A percentile compares a stretch with the other conserved stretches of the same genome.
Conservation (phyloP, 2,797 vertebrate genomes). For the Sibirionetta formosa region DNA sequence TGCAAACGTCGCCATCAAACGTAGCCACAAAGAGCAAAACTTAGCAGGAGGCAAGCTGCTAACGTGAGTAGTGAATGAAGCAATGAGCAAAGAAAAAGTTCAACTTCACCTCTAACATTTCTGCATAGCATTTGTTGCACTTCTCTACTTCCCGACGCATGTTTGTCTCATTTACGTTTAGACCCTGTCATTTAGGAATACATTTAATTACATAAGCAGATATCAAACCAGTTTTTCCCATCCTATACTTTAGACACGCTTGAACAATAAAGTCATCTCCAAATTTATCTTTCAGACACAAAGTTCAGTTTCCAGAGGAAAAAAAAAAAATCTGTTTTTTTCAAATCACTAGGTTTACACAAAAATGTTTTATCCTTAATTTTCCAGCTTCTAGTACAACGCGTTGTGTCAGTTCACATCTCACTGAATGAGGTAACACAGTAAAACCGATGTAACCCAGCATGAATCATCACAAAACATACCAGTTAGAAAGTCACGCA, state of each 20-base stretch:
- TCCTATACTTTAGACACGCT: not conserved
- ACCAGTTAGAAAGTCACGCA: not conserved
- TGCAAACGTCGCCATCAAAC: not conserved
- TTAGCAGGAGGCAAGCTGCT: not conserved
- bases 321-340: not conserved
- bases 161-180: not conserved
- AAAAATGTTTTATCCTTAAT: conserved; percentile 6
- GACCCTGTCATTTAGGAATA: not conserved
- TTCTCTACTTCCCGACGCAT: not conserved
- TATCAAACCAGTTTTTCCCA: not conserved
- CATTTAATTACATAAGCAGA: not conserved
- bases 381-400: not conserved
- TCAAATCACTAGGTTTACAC: not conserved
- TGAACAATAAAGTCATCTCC: not conserved
- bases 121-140: not conserved
- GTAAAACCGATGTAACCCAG: not conserved
- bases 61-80: not conserved
- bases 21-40: not conserved
- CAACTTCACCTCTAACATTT: not conserved
- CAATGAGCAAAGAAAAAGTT: not conserved
- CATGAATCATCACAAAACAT: conserved; percentile 15
- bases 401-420: not conserved
- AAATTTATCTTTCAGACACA: not conserved
- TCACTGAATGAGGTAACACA: not conserved
- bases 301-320: not conserved